These are phyloP conservation scores for Pollenia labialis DNA, from an alignment of 2,888 invertebrate genomes.

Conservation along the genomic window DNA sequence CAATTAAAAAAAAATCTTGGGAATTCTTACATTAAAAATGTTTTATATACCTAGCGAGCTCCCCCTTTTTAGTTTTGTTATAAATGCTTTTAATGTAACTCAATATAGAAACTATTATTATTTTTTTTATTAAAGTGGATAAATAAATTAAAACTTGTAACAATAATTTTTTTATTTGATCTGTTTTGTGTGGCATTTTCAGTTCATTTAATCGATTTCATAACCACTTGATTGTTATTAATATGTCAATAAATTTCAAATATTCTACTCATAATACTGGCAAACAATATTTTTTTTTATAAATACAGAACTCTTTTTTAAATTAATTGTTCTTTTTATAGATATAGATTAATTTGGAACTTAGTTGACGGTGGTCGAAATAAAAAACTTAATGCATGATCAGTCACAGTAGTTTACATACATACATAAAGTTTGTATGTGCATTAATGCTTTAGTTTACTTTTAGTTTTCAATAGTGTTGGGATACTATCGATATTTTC, in stretches of 20 bases:
- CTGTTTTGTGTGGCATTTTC: conserved; percentile 40
- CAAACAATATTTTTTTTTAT: conserved; percentile 4
- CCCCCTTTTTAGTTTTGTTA: neutral
- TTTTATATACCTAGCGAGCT: no score
- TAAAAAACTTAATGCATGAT: conserved; percentile 50
- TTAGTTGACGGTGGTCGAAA: conserved; percentile 52
- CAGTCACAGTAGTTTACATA: conserved; percentile 4
- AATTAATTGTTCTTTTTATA: conserved; percentile 44
- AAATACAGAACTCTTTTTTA: conserved; percentile 10
- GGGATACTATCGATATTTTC: no score
- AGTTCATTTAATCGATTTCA: conserved; percentile 57
- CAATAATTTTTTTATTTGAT: conserved; percentile 46
- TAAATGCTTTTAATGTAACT: neutral
- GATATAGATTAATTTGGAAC: conserved; percentile 44
- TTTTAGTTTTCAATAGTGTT: no score
- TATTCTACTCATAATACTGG: conserved; percentile 1
- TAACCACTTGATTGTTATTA: conserved; percentile 57
- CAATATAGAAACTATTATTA: conserved; percentile 1
- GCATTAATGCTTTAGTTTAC: no score
- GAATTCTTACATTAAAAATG: no score
- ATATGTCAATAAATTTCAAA: conserved; percentile 56
- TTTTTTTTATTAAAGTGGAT: conserved; percentile 13
- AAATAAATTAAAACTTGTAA: conserved; percentile 28
- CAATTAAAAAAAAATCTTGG: no score
- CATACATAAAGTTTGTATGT: no score